Conservation (phyloP, 1,140 invertebrate species). For the Lordiphosa stackelbergi region DNA sequence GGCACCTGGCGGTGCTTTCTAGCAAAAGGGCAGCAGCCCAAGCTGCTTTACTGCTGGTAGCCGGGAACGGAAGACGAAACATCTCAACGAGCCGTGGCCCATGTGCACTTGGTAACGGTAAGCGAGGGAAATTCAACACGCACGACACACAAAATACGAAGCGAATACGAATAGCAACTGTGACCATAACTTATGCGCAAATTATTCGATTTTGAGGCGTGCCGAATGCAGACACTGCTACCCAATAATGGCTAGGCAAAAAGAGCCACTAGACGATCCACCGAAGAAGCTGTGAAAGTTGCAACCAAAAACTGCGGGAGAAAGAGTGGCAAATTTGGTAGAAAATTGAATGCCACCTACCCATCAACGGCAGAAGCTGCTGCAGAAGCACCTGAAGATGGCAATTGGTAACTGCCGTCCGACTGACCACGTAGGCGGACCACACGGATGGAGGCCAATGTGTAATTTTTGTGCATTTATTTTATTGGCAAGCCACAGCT, state of each 20-base stretch:
- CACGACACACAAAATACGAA: conserved; percentile 35
- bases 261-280: conserved; percentile 13
- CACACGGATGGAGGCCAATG: conserved; percentile 40
- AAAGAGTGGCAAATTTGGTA: conserved; percentile 53
- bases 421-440: conserved; percentile 54
- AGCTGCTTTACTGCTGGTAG: conserved; percentile 23
- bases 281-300: conserved; percentile 56
- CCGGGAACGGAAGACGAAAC: conserved; percentile 32
- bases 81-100: conserved; percentile 42
- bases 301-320: conserved; percentile 31
- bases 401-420: conserved; percentile 8
- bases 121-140: conserved; percentile 50
- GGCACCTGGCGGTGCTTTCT: conserved; percentile 1
- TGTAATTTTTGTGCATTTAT: conserved; percentile 54
- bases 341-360: conserved; percentile 53
- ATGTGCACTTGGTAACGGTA: conserved; percentile 49
- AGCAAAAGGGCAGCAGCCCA: conserved; percentile 3
- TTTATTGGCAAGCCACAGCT: conserved; percentile 37
- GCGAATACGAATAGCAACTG: conserved; percentile 22
- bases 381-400: conserved; percentile 8
- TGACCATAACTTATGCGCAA: conserved; percentile 57
- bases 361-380: conserved; percentile 26
- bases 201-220: conserved; percentile 54
- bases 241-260: conserved; percentile 35
- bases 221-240: conserved; percentile 46